These are phyloP conservation scores for Rhinopomastus cyanomelas DNA, from an alignment of 2,113 vertebrate species.

Conservation along the genomic window DNA sequence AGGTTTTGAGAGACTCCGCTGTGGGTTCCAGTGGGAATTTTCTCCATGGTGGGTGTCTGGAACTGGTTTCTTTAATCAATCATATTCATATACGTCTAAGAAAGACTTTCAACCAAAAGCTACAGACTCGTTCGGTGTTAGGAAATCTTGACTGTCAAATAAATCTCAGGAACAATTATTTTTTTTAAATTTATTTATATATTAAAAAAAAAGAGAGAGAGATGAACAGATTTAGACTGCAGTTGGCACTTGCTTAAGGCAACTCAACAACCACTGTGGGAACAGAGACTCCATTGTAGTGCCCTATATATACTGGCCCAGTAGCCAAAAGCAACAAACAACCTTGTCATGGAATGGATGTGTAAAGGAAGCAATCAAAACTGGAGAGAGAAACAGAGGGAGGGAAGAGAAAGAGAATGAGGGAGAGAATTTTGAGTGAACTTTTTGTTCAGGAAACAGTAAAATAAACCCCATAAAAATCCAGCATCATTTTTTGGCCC, in stretches of 20 bases:
- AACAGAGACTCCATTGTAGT: constrained; percentile 51
- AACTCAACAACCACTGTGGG: not conserved
- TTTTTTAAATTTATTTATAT: not conserved
- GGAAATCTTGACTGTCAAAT: constrained; percentile 46
- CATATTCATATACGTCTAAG: not conserved
- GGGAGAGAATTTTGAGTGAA: not conserved
- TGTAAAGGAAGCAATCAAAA: constrained; percentile 45
- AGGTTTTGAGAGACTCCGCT: not conserved
- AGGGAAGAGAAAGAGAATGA: not conserved
- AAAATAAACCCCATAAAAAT: not conserved
- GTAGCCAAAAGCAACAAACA: constrained; percentile 62
- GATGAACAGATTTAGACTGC: constrained; percentile 24
- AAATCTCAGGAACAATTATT: constrained; percentile 42
- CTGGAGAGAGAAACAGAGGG: not conserved
- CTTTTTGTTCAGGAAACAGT: not conserved
- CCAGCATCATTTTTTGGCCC: not conserved
- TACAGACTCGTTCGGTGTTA: not conserved
- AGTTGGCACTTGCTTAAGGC: constrained; percentile 22
- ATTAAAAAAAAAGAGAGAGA: not conserved
- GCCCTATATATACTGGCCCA: not conserved
- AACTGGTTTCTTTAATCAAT: constrained; percentile 9
- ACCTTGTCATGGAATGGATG: constrained; percentile 48
- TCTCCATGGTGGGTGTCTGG: not conserved
- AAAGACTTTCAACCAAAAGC: not conserved
- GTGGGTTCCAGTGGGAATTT: constrained; percentile 6